A percentile compares a stretch with the other conserved stretches of the same genome.
These are phyloP conservation scores for Lates calcarifer DNA, from an alignment of 2,113 vertebrate species.

Conservation along the genomic window DNA sequence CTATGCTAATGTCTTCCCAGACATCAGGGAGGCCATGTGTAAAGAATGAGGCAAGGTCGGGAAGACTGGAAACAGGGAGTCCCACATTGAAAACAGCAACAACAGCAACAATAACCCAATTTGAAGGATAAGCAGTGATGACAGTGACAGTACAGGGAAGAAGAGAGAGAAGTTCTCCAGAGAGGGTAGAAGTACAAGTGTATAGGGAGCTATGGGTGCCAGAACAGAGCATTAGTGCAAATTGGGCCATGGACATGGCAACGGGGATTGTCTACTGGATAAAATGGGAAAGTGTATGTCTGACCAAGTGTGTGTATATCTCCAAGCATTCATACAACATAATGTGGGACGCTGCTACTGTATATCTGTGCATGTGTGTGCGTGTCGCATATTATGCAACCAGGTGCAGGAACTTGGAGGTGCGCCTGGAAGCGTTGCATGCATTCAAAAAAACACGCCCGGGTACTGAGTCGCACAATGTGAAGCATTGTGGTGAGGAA, in stretches of 20 bases:
- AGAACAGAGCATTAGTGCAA: slow-evolving; percentile 48
- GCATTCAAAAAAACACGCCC: slow-evolving; percentile 51
- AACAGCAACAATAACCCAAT: slow-evolving; percentile 24
- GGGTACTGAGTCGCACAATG: slow-evolving; percentile 42
- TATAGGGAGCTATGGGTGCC: slow-evolving; percentile 26
- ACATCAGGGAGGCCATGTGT: slow-evolving; percentile 12
- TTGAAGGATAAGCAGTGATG: slow-evolving; percentile 10
- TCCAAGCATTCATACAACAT: background rate
- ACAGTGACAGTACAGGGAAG: background rate
- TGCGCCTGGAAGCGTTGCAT: slow-evolving; percentile 36
- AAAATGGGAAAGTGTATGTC: slow-evolving; percentile 20
- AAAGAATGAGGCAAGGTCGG: slow-evolving; percentile 26
- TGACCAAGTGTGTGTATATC: slow-evolving; percentile 10
- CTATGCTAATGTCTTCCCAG: slow-evolving; percentile 23
- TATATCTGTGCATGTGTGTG: background rate
- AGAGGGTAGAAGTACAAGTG: slow-evolving; percentile 21
- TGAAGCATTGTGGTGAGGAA: slow-evolving; percentile 43
- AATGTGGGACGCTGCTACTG: background rate
- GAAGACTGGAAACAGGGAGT: slow-evolving; percentile 12
- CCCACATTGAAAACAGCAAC: slow-evolving; percentile 8
- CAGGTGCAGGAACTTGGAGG: slow-evolving; percentile 48
- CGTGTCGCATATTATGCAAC: slow-evolving; percentile 32
- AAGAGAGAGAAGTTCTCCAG: slow-evolving; percentile 7
- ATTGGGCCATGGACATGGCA: slow-evolving; percentile 8
- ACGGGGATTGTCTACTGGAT: background rate